These are phyloP conservation scores for Uria aalge DNA, from an alignment of 2,113 vertebrate species.

Conservation along the genomic window DNA sequence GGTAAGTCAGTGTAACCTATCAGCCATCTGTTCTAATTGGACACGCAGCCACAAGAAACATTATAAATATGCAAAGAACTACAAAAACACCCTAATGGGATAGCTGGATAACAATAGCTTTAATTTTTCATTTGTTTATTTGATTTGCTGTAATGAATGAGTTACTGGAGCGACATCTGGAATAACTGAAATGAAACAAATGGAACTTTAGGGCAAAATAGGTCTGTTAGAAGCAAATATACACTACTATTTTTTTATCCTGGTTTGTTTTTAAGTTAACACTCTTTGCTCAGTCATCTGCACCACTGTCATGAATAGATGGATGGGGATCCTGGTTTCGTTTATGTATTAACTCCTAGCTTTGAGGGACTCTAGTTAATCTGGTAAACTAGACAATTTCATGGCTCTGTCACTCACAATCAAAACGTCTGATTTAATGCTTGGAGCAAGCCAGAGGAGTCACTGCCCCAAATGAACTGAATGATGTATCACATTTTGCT, in stretches of 20 bases:
- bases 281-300: neutral
- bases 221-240: neutral
- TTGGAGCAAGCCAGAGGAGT: neutral
- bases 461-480: neutral
- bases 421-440: neutral
- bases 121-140: slow-evolving; percentile 81
- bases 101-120: slow-evolving; percentile 69
- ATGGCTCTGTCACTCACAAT: neutral
- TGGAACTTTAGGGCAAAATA: neutral
- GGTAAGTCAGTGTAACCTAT: slow-evolving; percentile 45
- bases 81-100: neutral
- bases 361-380: neutral
- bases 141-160: slow-evolving; percentile 65
- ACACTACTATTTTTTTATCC: neutral
- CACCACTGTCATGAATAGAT: neutral
- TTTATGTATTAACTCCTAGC: neutral
- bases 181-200: slow-evolving; percentile 8
- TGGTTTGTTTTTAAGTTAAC: neutral
- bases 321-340: neutral
- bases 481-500: neutral
- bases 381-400: neutral
- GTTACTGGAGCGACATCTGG: slow-evolving; percentile 57
- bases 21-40: slow-evolving; percentile 73
- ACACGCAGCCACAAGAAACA: slow-evolving; percentile 11
- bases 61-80: slow-evolving; percentile 40